Evolutionary conservation across 2,797 vertebrate species (phyloP), one percentile per base, ranked within the genome.

Genomic region (Siniperca obscura): DNA sequence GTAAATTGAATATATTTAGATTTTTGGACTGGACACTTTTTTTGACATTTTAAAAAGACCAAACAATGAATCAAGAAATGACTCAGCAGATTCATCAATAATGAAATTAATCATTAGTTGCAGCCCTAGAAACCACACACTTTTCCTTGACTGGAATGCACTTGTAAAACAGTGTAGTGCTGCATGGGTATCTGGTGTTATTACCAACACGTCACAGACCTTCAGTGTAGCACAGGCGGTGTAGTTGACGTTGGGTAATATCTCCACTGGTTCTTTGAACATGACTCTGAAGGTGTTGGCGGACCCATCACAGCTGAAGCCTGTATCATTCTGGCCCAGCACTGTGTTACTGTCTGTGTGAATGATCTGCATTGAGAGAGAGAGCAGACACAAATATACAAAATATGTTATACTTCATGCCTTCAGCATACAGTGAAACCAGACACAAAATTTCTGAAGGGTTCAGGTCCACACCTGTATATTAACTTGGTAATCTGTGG

Each of bases 401-500:
- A 21, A 40, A 64, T 7, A 17, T 3, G n/a, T 59, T 50, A 68
- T 2, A 25, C 7, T 67, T 19, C 25, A 55, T 21, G n/a, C 10
- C 2, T 22, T 2, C n/a, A 22, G 36, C 5, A 30, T 38, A 36
- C 55, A 65, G 11, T 5, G 25, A 72, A 68, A 83, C 6, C 12
- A 48, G 50, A 68, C 0, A 55, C 6, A 64, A 12, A 12, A 7
- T 14, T 25, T 52, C 22, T 65, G 4, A 62, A 16, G 5, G 13
- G 13, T 40, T 69, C 0, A 6, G 34, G 36, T 53, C 34, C 44
- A 1, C 95, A 99, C 98, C 98, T 99, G 98, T 94, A 99, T 98
- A 93, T 99, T 99, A 89, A 99, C 98, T 96, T 99, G 98, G 93
- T 99, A 99, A 89, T 99, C 98, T 81, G 98, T 98, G 53, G 98